Evolutionary conservation across 1,140 invertebrate genomes (phyloP).

Genomic region (Armadillidium nasatum): DNA sequence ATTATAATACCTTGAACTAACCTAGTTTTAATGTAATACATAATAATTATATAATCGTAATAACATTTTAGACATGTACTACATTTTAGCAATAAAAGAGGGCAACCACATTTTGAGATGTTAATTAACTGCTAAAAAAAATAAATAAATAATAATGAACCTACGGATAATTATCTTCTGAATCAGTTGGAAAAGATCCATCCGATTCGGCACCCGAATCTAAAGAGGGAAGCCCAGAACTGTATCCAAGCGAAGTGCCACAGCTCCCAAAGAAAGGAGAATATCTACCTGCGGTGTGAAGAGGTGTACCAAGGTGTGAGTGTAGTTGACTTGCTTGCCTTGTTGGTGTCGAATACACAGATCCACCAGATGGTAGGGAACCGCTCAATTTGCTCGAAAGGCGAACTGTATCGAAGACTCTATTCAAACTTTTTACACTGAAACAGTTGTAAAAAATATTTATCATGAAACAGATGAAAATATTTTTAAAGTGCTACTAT

Average conservation of each 20-base stretch:
- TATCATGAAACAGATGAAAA: too few species aligned
- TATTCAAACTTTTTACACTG: constrained; percentile 27
- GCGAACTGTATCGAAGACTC: constrained; percentile 39
- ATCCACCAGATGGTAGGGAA: constrained; percentile 33
- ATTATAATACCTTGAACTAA: too few species aligned
- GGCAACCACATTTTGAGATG: too few species aligned
- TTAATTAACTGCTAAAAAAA: too few species aligned
- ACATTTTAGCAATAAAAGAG: too few species aligned
- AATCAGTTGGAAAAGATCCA: constrained; percentile 40
- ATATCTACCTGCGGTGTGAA: constrained; percentile 19
- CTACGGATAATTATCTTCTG: constrained; percentile 44
- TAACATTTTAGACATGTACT: too few species aligned
- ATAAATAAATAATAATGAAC: constrained; percentile 21
- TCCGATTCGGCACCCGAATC: constrained; percentile 44
- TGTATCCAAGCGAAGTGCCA: constrained; percentile 29
- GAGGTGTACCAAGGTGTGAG: constrained; percentile 27
- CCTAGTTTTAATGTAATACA: too few species aligned
- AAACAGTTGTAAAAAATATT: too few species aligned
- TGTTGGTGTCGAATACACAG: constrained; percentile 38
- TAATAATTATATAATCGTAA: too few species aligned
- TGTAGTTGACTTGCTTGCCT: constrained; percentile 23
- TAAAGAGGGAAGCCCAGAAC: constrained; percentile 42
- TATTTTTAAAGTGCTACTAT: too few species aligned
- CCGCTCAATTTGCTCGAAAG: constrained; percentile 28
- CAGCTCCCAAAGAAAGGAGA: constrained; percentile 28